Evolutionary conservation across 2,888 invertebrate genomes (phyloP).

Genomic region (Dione vanillae): DNA sequence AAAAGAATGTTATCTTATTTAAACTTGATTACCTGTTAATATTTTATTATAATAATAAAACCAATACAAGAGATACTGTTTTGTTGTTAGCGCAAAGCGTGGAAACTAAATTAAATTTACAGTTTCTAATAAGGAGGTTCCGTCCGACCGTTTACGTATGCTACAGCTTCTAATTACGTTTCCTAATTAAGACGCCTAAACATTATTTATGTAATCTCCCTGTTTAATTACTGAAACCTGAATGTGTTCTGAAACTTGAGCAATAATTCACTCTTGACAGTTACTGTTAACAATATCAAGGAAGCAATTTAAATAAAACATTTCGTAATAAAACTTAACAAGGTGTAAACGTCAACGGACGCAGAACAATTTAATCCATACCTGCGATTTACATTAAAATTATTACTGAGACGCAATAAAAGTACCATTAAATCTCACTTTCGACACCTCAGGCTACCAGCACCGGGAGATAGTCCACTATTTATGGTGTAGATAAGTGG

Average conservation of each 20-base stretch:
- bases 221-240: constrained; percentile 32
- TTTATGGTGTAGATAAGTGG: constrained; percentile 77
- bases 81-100: constrained; percentile 22
- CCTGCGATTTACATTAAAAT: constrained; percentile 57
- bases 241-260: constrained; percentile 21
- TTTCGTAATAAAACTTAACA: constrained; percentile 56
- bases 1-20: background rate
- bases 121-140: constrained; percentile 38
- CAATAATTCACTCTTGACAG: constrained; percentile 24
- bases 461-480: constrained; percentile 62
- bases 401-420: constrained; percentile 63
- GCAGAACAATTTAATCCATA: constrained; percentile 52
- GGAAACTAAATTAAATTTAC: constrained; percentile 39
- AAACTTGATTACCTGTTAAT: background rate
- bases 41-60: constrained; percentile 2
- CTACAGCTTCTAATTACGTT: constrained; percentile 31
- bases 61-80: background rate
- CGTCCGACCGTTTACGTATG: constrained; percentile 32
- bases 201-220: constrained; percentile 37
- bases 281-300: constrained; percentile 33
- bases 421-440: constrained; percentile 68
- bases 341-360: constrained; percentile 50
- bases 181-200: constrained; percentile 34
- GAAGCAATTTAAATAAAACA: constrained; percentile 52
- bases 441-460: constrained; percentile 71